A percentile compares a stretch with the other conserved stretches of the same genome.
phyloP scores from a whole-genome alignment of 2,113 vertebrate genomes.

The Halcyon malimbica region DNA sequence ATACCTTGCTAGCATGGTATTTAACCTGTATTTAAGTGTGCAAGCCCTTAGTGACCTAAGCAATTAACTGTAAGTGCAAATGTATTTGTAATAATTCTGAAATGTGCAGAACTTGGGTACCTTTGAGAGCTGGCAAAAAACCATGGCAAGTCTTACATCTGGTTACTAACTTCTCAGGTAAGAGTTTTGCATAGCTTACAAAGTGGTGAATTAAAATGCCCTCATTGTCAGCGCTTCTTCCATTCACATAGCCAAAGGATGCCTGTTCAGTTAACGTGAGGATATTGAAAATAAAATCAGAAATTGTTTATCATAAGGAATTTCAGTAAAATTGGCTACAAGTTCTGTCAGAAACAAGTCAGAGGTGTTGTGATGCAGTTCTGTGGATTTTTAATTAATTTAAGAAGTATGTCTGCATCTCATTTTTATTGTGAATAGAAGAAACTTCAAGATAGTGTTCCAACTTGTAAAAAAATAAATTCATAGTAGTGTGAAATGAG shows the following conservation, averaged over 20 bases:
- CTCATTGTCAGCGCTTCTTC: not conserved
- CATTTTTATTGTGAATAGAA: not conserved
- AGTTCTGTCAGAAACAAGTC: not conserved
- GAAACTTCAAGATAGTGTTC: not conserved
- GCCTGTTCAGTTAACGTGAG: not conserved
- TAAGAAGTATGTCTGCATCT: not conserved
- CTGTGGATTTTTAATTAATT: not conserved
- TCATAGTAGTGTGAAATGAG: not conserved
- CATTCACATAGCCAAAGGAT: not conserved
- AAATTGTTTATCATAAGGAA: not conserved
- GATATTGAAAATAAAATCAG: not conserved
- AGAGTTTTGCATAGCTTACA: not conserved
- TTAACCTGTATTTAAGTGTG: not conserved
- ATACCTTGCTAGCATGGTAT: not conserved
- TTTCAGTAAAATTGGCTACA: not conserved
- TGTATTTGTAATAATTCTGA: not conserved
- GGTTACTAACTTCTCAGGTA: not conserved
- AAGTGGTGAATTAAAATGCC: not conserved
- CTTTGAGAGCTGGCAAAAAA: not conserved
- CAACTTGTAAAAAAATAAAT: not conserved
- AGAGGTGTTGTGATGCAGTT: not conserved
- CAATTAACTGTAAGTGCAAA: not conserved
- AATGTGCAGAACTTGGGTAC: not conserved
- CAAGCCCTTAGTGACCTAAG: not conserved
- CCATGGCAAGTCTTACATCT: not conserved